phyloP scores from a whole-genome alignment of 2,888 invertebrate species.

The Ommatoiulus sabulosus region DNA sequence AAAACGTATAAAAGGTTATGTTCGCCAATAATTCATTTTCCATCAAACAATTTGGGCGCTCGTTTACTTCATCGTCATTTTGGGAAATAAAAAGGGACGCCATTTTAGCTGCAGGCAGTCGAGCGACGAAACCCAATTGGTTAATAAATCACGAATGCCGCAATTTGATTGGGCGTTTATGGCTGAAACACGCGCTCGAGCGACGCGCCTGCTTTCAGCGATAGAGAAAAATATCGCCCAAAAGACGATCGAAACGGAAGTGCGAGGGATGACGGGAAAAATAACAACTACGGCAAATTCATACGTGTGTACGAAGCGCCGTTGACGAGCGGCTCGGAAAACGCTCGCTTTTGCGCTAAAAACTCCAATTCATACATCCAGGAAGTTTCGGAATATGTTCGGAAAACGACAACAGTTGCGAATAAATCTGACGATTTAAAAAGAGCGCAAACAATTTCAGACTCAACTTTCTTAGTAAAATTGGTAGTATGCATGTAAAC shows the following conservation, averaged over 20 bases:
- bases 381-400: no score
- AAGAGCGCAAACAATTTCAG: no score
- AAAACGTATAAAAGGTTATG: slow-evolving; percentile 7
- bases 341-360: no score
- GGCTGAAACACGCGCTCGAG: not conserved
- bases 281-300: no score
- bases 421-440: no score
- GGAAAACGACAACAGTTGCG: no score
- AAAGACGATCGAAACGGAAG: not conserved
- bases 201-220: not conserved
- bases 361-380: no score
- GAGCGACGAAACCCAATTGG: slow-evolving; percentile 22
- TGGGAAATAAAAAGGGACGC: slow-evolving; percentile 21
- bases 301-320: no score
- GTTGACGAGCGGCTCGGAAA: no score
- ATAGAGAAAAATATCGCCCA: not conserved
- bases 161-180: slow-evolving; percentile 22
- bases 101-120: not conserved
- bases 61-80: slow-evolving; percentile 21
- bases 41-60: slow-evolving; percentile 34
- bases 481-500: no score
- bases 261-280: not conserved
- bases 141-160: slow-evolving; percentile 20
- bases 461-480: no score
- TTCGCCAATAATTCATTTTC: slow-evolving; percentile 23